Percentiles rank a stretch among this genome's conserved stretches.
Conservation (phyloP, 2,888 invertebrate genomes). For the Noctua pronuba region DNA sequence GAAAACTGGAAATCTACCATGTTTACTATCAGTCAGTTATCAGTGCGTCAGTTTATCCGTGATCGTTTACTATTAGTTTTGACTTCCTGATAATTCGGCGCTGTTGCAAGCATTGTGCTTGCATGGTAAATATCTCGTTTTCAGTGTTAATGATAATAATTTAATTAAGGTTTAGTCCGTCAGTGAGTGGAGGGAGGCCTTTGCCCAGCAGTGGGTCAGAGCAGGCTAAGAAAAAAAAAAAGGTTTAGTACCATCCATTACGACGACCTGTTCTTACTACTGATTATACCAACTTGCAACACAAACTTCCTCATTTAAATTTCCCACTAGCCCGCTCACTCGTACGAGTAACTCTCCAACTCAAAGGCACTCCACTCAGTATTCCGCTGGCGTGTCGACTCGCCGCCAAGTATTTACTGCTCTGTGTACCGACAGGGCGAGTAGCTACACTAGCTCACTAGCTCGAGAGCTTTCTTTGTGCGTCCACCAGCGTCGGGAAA, state of each 20-base stretch:
- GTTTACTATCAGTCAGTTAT: too few species aligned
- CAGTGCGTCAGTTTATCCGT: too few species aligned
- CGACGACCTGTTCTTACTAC: not conserved
- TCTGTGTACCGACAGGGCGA: conserved; percentile 50
- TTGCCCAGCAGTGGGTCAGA: too few species aligned
- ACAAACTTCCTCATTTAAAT: conserved; percentile 32
- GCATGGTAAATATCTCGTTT: too few species aligned
- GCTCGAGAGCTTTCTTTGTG: conserved; percentile 61
- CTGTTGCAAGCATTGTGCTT: too few species aligned
- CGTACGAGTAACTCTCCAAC: conserved; percentile 51
- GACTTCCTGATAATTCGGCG: too few species aligned
- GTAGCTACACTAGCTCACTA: conserved; percentile 47
- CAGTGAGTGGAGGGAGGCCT: too few species aligned
- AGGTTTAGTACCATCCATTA: not conserved
- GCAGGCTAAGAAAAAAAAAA: too few species aligned
- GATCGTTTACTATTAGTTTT: too few species aligned
- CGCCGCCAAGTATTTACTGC: conserved; percentile 63
- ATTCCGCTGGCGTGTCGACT: conserved; percentile 65
- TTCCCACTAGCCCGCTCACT: conserved; percentile 39
- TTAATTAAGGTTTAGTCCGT: not conserved
- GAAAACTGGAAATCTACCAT: too few species aligned
- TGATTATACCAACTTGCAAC: not conserved
- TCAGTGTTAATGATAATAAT: too few species aligned
- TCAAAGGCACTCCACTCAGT: conserved; percentile 58
- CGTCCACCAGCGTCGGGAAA: conserved; percentile 48